These are phyloP conservation scores for Pomatorhinus ruficollis DNA, from an alignment of 2,113 vertebrate genomes.

Conservation along the genomic window DNA sequence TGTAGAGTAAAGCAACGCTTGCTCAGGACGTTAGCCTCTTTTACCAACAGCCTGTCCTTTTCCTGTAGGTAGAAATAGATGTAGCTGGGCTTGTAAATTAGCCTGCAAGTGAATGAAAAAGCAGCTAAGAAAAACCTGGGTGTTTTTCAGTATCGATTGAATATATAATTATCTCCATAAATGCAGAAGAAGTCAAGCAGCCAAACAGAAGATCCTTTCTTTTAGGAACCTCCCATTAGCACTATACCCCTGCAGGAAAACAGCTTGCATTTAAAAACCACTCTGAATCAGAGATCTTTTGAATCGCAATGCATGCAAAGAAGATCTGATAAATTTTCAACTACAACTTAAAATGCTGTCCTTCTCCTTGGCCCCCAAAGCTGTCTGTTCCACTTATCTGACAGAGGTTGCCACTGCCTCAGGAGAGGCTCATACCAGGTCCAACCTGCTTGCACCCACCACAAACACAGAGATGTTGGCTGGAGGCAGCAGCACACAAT, in stretches of 20 bases:
- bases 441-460: neutral
- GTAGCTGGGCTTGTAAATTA: neutral
- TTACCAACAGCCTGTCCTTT: neutral
- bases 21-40: neutral
- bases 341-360: neutral
- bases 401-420: neutral
- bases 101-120: neutral
- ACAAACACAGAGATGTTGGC: neutral
- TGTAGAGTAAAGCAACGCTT: neutral
- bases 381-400: neutral
- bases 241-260: neutral
- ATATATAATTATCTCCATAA: neutral
- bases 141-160: neutral
- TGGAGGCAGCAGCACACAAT: conserved; percentile 6
- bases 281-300: neutral
- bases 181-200: neutral
- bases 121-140: neutral
- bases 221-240: neutral
- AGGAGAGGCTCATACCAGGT: neutral
- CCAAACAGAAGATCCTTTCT: neutral
- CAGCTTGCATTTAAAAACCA: neutral
- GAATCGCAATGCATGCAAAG: neutral
- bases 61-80: neutral
- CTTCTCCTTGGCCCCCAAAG: neutral
- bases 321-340: neutral